phyloP scores from a whole-genome alignment of 2,888 invertebrate genomes.

The Brachyptera putata region DNA sequence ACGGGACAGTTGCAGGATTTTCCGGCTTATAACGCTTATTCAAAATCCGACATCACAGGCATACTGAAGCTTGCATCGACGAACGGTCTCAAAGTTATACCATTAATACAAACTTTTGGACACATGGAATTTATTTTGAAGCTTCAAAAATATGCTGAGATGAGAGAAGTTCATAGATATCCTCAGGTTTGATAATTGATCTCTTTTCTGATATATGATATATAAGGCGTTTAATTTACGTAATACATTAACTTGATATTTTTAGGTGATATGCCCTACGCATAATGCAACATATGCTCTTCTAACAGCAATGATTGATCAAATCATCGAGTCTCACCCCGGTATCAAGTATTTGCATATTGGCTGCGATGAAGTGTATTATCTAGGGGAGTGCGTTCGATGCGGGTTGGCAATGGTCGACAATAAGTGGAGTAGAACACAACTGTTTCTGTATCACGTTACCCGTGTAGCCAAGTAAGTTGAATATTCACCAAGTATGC shows the following conservation, averaged over 20 bases:
- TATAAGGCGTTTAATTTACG: background rate
- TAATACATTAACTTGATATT: background rate
- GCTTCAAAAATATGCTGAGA: constrained; percentile 57
- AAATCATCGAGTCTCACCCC: constrained; percentile 59
- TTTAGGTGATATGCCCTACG: constrained; percentile 66
- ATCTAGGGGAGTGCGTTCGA: constrained; percentile 58
- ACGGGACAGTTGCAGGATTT: constrained; percentile 54
- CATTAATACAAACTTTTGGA: constrained; percentile 81
- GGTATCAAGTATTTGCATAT: constrained; percentile 59
- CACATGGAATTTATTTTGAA: constrained; percentile 80
- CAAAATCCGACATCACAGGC: constrained; percentile 48
- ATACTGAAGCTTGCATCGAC: constrained; percentile 54
- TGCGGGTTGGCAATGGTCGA: constrained; percentile 44
- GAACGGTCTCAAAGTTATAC: constrained; percentile 64
- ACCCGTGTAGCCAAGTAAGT: constrained; percentile 47
- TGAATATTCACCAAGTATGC: too few species aligned
- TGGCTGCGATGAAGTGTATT: constrained; percentile 79
- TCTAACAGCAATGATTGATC: constrained; percentile 64
- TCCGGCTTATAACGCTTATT: constrained; percentile 62
- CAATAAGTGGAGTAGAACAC: constrained; percentile 48
- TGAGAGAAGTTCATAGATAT: constrained; percentile 60
- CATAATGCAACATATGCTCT: constrained; percentile 53
- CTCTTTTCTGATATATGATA: background rate
- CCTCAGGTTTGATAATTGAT: constrained; percentile 42
- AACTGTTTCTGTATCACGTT: constrained; percentile 61